Conservation (phyloP, 2,113 vertebrate species). For the Helogale parvula region DNA sequence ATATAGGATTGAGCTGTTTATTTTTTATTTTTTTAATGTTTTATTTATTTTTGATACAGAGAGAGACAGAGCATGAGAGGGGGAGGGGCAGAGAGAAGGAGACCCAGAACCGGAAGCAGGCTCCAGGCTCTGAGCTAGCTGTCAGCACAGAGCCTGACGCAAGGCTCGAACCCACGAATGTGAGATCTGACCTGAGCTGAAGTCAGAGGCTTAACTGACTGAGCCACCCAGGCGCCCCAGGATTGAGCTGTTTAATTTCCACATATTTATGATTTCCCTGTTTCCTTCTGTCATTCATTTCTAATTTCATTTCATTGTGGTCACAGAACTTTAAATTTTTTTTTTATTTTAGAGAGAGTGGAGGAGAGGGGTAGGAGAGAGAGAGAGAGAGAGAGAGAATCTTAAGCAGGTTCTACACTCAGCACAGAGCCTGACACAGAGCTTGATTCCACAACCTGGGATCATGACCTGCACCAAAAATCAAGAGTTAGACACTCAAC, state of each 20-base stretch:
- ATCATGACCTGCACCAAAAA: neutral
- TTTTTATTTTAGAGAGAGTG: neutral
- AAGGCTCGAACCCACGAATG: no score
- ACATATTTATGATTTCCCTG: neutral
- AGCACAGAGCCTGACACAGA: neutral
- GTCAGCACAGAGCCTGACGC: no score
- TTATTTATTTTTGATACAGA: no score
- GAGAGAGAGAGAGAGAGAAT: neutral
- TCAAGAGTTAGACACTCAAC: neutral
- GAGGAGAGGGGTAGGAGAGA: neutral
- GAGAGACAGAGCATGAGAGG: no score
- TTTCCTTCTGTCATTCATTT: neutral
- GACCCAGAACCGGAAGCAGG: no score
- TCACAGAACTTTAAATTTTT: neutral
- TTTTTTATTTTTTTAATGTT: no score
- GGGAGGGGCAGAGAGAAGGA: no score
- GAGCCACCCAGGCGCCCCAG: no score
- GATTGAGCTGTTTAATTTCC: neutral
- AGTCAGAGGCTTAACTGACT: no score
- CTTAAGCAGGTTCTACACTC: neutral
- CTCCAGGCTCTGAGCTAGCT: no score
- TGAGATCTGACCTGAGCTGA: no score
- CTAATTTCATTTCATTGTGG: neutral
- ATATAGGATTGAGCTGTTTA: no score
- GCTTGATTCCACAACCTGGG: neutral